Evolutionary conservation across 2,888 invertebrate species (phyloP), one percentile per base, ranked within the genome.

Genomic region (Dolichopus griseipennis): DNA sequence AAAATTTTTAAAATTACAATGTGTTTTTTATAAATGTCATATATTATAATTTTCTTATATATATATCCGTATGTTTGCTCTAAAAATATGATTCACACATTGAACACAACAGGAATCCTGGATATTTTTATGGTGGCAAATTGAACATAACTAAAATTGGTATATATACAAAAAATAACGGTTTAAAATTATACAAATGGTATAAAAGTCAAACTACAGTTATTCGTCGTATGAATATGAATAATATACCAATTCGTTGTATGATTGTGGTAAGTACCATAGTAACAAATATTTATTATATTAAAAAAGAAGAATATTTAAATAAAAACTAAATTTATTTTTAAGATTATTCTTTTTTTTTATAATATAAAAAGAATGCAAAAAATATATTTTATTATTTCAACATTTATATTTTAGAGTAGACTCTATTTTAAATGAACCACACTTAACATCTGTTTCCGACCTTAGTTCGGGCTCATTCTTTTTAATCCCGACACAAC

Each of bases 221-320:
- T 78, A 72, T 76, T 66, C 76, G 79, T 63, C 75, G 86, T 69
- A 82, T 79, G 71, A 79, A 87, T 77, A 82, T 88, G 81, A 82
- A 82, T 65, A 85, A 86, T 12, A 83, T 86, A 8, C 77, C 77
- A 64, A 79, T 88, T 65, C 85, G 83, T 74, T 83, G 84, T 67
- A 83, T 84, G 69, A 79, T 86, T 65, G 86, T 88, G 81, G 83
- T 83, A 76, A 73, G 78, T 73, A 41, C 52, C 52, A 69, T 41
- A 18, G 27, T 27, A 22, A 18, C 15, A 18, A 1, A 52, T 9
- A 33, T 61, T 61, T 21, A 41, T 41, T 41, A 9, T 41, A 5
- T n/a, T n/a, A n/a, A n/a, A n/a, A n/a, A n/a, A n/a, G n/a, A n/a
- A n/a, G n/a, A n/a, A n/a, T n/a, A n/a, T n/a, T n/a, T 4, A 27